Evolutionary conservation across 2,113 vertebrate genomes (phyloP).

Genomic region (Melospiza georgiana): DNA sequence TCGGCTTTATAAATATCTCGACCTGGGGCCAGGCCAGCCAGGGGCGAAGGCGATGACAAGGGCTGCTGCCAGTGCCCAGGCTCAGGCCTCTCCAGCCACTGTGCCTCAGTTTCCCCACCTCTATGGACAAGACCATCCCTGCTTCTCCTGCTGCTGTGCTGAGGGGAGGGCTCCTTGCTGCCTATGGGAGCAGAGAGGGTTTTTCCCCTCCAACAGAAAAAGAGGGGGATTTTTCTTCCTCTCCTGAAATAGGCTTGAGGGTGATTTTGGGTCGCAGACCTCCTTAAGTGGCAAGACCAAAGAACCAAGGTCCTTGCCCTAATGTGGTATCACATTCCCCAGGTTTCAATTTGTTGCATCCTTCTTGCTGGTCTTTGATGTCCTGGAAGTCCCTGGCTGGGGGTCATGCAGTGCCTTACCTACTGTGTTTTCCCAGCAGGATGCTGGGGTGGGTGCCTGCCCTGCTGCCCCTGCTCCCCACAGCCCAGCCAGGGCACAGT

Average conservation of each 20-base stretch:
- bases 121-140: neutral
- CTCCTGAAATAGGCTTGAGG: neutral
- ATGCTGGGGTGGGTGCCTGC: neutral
- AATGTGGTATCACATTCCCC: neutral
- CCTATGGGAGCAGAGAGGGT: rapidly evolving
- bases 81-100: rapidly evolving
- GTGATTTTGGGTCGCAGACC: neutral
- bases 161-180: neutral
- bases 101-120: constrained; percentile 31
- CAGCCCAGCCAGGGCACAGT: neutral
- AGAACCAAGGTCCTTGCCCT: neutral
- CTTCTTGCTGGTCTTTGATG: neutral
- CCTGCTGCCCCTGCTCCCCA: neutral
- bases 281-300: neutral
- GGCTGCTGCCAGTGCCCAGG: neutral
- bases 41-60: neutral
- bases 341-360: neutral
- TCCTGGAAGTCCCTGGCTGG: neutral
- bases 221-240: neutral
- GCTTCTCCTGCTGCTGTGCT: neutral
- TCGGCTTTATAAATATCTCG: constrained; percentile 36
- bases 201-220: neutral
- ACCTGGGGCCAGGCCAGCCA: neutral
- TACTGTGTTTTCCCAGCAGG: rapidly evolving
- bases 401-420: rapidly evolving